A percentile compares a stretch with the other conserved stretches of the same genome.
These are phyloP conservation scores for Chymomyza costata DNA, from an alignment of 1,140 invertebrate species.

Conservation along the genomic window DNA sequence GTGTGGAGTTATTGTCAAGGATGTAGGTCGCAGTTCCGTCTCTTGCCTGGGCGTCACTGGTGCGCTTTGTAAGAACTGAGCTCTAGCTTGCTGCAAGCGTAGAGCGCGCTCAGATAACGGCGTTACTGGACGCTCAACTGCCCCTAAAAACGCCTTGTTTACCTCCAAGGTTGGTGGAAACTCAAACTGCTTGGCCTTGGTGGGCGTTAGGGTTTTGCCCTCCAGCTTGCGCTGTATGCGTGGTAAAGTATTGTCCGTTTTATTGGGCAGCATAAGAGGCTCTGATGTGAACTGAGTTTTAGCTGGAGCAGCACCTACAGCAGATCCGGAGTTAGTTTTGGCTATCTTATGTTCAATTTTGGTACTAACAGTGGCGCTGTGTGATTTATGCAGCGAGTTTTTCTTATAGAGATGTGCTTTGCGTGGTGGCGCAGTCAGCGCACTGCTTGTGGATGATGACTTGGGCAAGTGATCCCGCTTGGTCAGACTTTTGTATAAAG, in stretches of 20 bases:
- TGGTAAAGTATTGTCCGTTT: slow-evolving; percentile 53
- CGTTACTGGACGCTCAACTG: slow-evolving; percentile 48
- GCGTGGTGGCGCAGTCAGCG: slow-evolving; percentile 36
- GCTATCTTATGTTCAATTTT: slow-evolving; percentile 68
- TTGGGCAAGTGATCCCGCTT: background rate
- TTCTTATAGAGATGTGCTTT: slow-evolving; percentile 58
- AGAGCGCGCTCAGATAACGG: slow-evolving; percentile 76
- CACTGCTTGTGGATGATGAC: slow-evolving; percentile 9
- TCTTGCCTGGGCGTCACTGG: slow-evolving; percentile 50
- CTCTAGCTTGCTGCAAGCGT: slow-evolving; percentile 79
- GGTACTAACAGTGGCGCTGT: slow-evolving; percentile 50
- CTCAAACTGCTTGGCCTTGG: slow-evolving; percentile 60
- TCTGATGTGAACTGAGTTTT: background rate
- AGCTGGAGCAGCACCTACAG: slow-evolving; percentile 25
- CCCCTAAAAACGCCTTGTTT: background rate
- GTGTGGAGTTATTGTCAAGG: no score
- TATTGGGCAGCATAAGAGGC: slow-evolving; percentile 41
- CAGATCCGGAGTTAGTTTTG: slow-evolving; percentile 59
- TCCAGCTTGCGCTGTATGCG: slow-evolving; percentile 58
- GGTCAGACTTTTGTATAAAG: background rate
- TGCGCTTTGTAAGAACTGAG: slow-evolving; percentile 78
- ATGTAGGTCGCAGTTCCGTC: slow-evolving; percentile 13
- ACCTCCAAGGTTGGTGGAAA: slow-evolving; percentile 33
- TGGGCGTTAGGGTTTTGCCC: slow-evolving; percentile 52
- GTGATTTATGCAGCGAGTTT: slow-evolving; percentile 53